Evolutionary conservation across 2,113 vertebrate genomes (phyloP), one percentile per base, ranked within the genome.

Genomic region (Atherinomorus stipes): DNA sequence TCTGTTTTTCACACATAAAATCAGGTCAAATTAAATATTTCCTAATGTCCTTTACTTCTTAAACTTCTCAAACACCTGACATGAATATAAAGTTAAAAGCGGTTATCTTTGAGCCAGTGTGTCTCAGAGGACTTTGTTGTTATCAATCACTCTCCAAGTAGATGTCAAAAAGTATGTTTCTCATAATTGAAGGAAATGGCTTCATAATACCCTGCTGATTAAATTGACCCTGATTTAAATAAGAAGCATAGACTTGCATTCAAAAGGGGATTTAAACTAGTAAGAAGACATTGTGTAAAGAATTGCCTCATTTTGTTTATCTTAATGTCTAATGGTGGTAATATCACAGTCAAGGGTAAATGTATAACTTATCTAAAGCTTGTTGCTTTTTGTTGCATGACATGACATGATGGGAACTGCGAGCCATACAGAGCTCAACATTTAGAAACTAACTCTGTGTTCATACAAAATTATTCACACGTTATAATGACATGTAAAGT

Each of bases 151-250:
- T 53, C 42, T 57, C n/a, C 40, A 40, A 66, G 63, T 4, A 10
- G 51, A 49, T 67, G 78, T 78, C 75, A 71, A 56, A 64, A 11
- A 47, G 15, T 7, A 23, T 21, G 62, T 69, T 59, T 22, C 51
- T 56, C 66, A 38, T 74, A 45, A 40, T n/a, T 25, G 23, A 37
- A 15, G 34, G 49, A 38, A 65, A 69, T 12, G 0, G 19, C 0
- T 45, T 0, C 56, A 44, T 11, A 40, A 53, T 53, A 52, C 21
- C 53, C 28, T 21, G 31, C 28, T 71, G 71, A 72, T 71, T 73
- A 37, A 61, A 64, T 4, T 4, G 44, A 51, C 62, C 44, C 31
- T 1, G 62, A 59, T 28, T 54, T 28, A 28, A 10, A 26, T 26
- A 1, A 44, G 22, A 18, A 28, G 23, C 51, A 44, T 53, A 34